phyloP scores from a whole-genome alignment of 2,888 invertebrate species.

The Mechanitis mazaeus region DNA sequence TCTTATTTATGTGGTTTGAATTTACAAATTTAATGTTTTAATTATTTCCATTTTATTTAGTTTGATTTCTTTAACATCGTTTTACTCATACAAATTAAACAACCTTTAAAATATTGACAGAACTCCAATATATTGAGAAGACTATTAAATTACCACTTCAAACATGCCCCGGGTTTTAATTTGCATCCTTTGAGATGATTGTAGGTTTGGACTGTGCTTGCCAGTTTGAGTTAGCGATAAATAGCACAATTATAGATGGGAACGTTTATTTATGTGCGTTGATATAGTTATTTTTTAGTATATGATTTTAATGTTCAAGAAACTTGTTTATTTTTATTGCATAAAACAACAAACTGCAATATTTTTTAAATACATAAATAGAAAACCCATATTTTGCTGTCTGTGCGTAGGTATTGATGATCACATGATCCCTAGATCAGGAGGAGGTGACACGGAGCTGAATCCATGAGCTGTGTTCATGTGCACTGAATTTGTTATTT shows the following conservation, averaged over 20 bases:
- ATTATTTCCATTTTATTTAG: too few relatives aligned
- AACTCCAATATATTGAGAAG: constrained; percentile 5
- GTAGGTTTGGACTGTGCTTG: neutral
- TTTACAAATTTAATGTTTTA: too few relatives aligned
- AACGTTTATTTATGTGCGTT: neutral
- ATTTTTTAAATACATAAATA: neutral
- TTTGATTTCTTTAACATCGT: too few relatives aligned
- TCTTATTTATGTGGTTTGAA: too few relatives aligned
- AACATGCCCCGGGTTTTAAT: constrained; percentile 21
- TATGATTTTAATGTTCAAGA: neutral
- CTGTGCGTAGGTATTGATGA: neutral
- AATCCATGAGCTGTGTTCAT: neutral
- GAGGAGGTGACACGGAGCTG: neutral
- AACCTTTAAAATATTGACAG: neutral
- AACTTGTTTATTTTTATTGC: neutral
- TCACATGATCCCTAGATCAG: constrained; percentile 2
- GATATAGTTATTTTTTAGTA: neutral
- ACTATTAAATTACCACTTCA: constrained; percentile 20
- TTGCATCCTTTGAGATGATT: constrained; percentile 15
- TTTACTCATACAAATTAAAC: too few relatives aligned
- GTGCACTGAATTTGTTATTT: neutral
- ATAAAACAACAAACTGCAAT: neutral
- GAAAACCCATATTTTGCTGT: neutral
- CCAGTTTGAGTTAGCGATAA: neutral
- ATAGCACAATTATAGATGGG: neutral